Percentiles rank a stretch among this genome's conserved stretches.
Evolutionary conservation across 2,113 vertebrate species (phyloP).

Genomic region (Platycercus adscitus): DNA sequence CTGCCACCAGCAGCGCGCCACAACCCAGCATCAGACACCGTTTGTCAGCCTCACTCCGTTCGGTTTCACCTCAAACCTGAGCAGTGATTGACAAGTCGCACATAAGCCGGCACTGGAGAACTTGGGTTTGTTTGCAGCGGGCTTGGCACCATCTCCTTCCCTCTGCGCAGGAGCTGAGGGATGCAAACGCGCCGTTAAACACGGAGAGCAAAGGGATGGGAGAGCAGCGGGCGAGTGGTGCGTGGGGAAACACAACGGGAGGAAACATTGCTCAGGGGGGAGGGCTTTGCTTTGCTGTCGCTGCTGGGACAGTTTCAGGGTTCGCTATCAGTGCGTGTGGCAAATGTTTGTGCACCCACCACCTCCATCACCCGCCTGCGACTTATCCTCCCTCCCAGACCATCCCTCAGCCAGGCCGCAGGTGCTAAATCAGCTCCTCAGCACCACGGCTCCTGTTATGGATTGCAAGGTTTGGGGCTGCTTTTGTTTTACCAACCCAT

Average conservation of each 20-base stretch:
- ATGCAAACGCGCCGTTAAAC: neutral
- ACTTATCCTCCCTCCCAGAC: neutral
- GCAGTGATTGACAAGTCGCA: neutral
- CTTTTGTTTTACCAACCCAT: neutral
- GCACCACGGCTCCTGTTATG: accelerated
- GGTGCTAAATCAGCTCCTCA: neutral
- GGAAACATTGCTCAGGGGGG: neutral
- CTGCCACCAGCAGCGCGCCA: neutral
- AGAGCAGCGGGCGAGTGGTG: neutral
- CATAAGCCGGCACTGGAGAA: neutral
- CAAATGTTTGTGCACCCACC: neutral
- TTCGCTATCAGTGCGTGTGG: accelerated
- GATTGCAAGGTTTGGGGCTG: neutral
- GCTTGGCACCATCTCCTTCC: neutral
- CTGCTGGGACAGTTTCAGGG: neutral
- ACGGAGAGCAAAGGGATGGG: neutral
- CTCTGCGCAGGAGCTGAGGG: neutral
- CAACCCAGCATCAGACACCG: neutral
- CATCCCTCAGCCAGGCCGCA: neutral
- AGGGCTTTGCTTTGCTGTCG: neutral
- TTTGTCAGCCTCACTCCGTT: neutral
- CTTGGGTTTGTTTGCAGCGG: neutral
- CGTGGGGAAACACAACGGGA: neutral
- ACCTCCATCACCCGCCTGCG: neutral
- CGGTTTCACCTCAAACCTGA: neutral